Conservation (phyloP, 2,797 vertebrate species). For the Peromyscus eremicus region DNA sequence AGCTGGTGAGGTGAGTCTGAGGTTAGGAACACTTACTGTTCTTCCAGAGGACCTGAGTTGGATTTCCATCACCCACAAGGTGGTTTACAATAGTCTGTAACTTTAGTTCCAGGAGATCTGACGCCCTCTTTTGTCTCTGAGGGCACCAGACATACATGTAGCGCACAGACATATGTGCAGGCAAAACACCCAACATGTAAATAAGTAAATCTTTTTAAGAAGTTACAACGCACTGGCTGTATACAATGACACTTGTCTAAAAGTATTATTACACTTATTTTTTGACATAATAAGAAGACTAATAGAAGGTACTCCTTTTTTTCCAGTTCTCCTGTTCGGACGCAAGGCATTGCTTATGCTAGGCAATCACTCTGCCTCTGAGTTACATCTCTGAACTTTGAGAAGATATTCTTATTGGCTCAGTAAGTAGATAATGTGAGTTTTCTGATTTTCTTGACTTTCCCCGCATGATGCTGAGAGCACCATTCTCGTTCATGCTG, state of each 20-base stretch:
- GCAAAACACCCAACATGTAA: neutral
- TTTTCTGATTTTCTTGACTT: conserved; percentile 22
- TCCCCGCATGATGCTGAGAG: neutral
- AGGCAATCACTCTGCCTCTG: neutral
- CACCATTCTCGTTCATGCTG: neutral
- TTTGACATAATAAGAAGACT: conserved; percentile 38
- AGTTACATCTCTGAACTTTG: neutral
- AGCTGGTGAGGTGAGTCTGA: neutral
- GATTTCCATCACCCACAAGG: neutral
- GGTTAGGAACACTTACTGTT: neutral
- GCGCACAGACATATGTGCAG: neutral
- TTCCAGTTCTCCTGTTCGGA: neutral
- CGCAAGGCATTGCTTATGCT: neutral
- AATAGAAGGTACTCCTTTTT: neutral
- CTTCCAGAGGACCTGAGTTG: neutral
- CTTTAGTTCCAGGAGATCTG: neutral
- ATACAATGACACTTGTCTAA: conserved; percentile 7
- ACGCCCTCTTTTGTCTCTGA: neutral
- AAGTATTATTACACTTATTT: neutral
- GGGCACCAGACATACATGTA: neutral
- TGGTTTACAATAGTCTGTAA: neutral
- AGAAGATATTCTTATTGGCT: neutral
- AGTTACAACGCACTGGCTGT: neutral
- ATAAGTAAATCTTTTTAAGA: neutral
- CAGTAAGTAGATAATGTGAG: neutral